These are phyloP conservation scores for Todus mexicanus DNA, from an alignment of 2,797 vertebrate genomes.

Conservation along the genomic window DNA sequence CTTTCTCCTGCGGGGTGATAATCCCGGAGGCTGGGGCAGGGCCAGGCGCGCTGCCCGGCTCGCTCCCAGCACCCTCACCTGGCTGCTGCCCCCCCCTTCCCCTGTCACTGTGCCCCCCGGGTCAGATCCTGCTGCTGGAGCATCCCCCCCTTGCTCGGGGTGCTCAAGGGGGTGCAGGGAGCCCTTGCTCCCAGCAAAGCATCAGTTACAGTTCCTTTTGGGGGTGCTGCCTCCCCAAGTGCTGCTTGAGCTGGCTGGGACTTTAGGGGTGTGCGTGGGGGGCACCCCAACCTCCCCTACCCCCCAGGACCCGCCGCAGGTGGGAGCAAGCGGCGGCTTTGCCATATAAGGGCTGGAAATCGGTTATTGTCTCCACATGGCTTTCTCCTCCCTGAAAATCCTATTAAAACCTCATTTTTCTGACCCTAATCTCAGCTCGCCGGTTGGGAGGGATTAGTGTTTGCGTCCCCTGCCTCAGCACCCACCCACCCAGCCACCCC, in stretches of 20 bases:
- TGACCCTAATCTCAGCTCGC: conserved; percentile 43
- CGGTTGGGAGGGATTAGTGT: neutral
- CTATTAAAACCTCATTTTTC: conserved; percentile 51
- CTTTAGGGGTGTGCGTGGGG: fast-evolving
- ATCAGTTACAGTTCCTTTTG: fast-evolving
- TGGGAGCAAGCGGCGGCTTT: neutral
- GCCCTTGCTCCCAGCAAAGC: fast-evolving
- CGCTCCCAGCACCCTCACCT: fast-evolving
- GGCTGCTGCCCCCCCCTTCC: fast-evolving
- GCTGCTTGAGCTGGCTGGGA: too few relatives aligned
- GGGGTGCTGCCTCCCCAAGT: neutral
- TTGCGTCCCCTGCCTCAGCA: neutral
- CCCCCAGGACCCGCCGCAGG: neutral
- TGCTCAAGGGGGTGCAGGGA: neutral
- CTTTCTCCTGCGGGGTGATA: neutral
- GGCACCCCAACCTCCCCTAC: neutral
- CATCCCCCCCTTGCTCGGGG: neutral
- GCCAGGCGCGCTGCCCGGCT: neutral
- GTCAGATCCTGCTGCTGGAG: fast-evolving
- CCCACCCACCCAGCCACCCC: too few relatives aligned
- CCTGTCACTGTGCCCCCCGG: fast-evolving
- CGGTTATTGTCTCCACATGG: neutral
- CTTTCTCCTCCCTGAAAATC: conserved; percentile 14
- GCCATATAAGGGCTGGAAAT: neutral
- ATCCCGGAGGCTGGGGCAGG: neutral